These are phyloP conservation scores for Syngnathus scovelli DNA, from an alignment of 2,113 vertebrate genomes.

Conservation along the genomic window DNA sequence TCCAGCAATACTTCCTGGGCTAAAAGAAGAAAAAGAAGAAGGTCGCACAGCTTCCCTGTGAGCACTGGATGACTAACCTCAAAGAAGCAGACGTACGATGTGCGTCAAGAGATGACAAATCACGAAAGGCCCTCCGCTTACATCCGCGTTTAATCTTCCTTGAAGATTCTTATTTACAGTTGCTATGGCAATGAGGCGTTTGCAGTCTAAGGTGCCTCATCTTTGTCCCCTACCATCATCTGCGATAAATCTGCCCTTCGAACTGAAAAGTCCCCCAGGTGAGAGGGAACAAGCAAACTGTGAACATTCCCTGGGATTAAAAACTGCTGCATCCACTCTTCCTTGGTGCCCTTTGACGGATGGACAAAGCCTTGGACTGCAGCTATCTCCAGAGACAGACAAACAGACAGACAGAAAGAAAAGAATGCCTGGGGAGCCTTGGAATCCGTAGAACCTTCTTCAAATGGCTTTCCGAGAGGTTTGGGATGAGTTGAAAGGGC, in stretches of 20 bases:
- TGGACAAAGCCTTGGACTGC: slow-evolving; percentile 73
- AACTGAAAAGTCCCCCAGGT: slow-evolving; percentile 58
- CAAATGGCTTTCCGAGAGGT: slow-evolving; percentile 76
- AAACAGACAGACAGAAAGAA: background rate
- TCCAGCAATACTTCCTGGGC: background rate
- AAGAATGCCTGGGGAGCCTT: slow-evolving; percentile 68
- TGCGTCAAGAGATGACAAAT: background rate
- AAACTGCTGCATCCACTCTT: slow-evolving; percentile 62
- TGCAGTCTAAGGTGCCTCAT: slow-evolving; percentile 32
- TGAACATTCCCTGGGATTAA: slow-evolving; percentile 67
- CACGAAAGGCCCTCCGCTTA: background rate
- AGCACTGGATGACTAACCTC: background rate
- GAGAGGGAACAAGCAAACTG: slow-evolving; percentile 55
- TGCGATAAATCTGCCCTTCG: slow-evolving; percentile 52
- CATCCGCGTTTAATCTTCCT: background rate
- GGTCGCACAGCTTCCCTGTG: background rate
- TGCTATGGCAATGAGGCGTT: background rate
- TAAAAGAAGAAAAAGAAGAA: background rate
- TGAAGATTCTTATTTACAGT: background rate
- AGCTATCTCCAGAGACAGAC: slow-evolving; percentile 61
- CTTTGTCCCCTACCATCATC: slow-evolving; percentile 38
- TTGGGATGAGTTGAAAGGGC: slow-evolving; percentile 67
- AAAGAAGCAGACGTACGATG: background rate
- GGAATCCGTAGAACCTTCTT: slow-evolving; percentile 73
- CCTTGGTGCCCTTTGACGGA: slow-evolving; percentile 68